Evolutionary conservation across 2,888 invertebrate species (phyloP).

Genomic region (Muscina levida): DNA sequence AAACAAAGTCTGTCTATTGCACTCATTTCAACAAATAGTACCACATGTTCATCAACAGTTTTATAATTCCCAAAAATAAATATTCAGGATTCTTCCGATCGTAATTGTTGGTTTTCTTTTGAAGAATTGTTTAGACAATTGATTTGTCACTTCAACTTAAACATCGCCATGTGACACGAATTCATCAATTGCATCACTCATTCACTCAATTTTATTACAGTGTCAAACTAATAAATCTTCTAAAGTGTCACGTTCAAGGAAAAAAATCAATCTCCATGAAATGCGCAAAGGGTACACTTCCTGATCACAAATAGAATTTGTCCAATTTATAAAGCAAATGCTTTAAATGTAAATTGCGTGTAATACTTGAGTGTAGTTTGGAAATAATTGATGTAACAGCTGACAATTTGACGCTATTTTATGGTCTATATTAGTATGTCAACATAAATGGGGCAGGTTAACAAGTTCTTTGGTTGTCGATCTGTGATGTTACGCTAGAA

Average conservation of each 20-base stretch:
- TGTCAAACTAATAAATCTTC: constrained; percentile 29
- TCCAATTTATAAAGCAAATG: background rate
- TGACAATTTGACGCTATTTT: background rate
- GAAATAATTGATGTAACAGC: background rate
- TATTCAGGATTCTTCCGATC: too few species aligned
- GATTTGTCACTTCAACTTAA: constrained; percentile 31
- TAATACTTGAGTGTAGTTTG: background rate
- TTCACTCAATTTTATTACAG: constrained; percentile 23
- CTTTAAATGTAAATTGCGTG: constrained; percentile 26
- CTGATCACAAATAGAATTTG: background rate
- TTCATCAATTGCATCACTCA: constrained; percentile 44
- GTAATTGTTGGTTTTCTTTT: constrained; percentile 32
- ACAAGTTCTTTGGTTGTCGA: too few species aligned
- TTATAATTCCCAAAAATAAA: background rate
- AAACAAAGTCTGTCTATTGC: background rate
- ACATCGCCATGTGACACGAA: constrained; percentile 47
- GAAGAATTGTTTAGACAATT: constrained; percentile 28
- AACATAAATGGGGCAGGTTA: too few species aligned
- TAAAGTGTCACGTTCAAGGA: constrained; percentile 9
- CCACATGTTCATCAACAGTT: constrained; percentile 25
- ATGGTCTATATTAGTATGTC: too few species aligned
- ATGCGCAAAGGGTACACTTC: background rate
- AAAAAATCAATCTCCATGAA: background rate
- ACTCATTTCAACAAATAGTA: constrained; percentile 49
- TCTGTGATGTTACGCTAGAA: too few species aligned